Percentiles rank a stretch among this genome's conserved stretches.
These are phyloP conservation scores for Drosophila sp. DNA, from an alignment of 1,140 invertebrate species.

Conservation along the genomic window DNA sequence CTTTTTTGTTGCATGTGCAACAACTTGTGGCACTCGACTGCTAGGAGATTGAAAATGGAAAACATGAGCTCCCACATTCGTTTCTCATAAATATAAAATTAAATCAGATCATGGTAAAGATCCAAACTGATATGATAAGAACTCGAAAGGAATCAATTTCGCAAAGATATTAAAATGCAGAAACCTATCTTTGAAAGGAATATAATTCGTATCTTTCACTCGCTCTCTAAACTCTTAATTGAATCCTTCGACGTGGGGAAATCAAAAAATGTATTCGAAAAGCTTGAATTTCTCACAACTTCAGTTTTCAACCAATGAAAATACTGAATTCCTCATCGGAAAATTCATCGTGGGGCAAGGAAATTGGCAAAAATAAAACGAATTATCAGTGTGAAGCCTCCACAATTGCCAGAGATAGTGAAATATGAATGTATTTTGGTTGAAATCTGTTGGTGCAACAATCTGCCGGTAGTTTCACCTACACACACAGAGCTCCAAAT, in stretches of 20 bases:
- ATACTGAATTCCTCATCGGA: neutral
- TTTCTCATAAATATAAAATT: neutral
- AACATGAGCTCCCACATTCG: neutral
- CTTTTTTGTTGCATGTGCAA: conserved; percentile 4
- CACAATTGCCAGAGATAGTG: neutral
- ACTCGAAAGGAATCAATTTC: too few relatives aligned
- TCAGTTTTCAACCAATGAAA: too few relatives aligned
- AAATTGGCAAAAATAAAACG: neutral
- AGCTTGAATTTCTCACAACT: too few relatives aligned
- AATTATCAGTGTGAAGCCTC: neutral
- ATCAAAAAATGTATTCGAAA: too few relatives aligned
- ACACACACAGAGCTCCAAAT: neutral
- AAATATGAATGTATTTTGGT: neutral
- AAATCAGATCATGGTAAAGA: neutral
- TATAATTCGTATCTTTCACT: too few relatives aligned
- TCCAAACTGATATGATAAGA: too few relatives aligned
- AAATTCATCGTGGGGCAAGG: neutral
- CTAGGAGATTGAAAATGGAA: neutral
- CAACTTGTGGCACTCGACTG: conserved; percentile 10
- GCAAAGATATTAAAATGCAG: too few relatives aligned
- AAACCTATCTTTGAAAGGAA: too few relatives aligned
- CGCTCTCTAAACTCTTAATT: too few relatives aligned
- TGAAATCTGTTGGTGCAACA: neutral
- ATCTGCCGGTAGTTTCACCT: neutral
- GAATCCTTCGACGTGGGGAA: too few relatives aligned